Evolutionary conservation across 2,113 vertebrate genomes (phyloP).

Genomic region (Tiliqua scincoides): DNA sequence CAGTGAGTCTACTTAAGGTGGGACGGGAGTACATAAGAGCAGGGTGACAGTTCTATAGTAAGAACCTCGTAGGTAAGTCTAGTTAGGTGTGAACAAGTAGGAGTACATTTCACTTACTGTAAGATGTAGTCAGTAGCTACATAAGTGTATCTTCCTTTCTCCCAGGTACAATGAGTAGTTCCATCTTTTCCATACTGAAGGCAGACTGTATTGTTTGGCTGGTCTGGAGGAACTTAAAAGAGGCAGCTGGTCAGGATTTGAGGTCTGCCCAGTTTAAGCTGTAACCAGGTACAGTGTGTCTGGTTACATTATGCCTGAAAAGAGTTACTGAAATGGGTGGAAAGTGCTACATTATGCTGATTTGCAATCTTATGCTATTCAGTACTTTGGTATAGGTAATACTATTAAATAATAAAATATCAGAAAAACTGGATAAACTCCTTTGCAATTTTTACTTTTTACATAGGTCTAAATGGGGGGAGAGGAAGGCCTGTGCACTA

Average conservation of each 20-base stretch:
- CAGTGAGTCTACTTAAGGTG: not conserved
- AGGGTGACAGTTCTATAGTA: not conserved
- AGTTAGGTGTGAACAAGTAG: not conserved
- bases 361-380: not conserved
- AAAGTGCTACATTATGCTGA: not conserved
- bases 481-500: not conserved
- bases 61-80: not conserved
- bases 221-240: conserved; percentile 72
- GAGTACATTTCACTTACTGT: conserved; percentile 60
- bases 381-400: not conserved
- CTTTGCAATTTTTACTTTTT: not conserved
- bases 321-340: not conserved
- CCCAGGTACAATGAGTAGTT: conserved; percentile 70
- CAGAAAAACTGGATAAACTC: not conserved
- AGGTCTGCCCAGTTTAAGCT: not conserved
- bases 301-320: not conserved
- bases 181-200: conserved; percentile 64
- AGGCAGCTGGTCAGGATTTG: not conserved
- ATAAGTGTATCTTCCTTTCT: conserved; percentile 62
- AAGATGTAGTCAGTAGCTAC: conserved; percentile 49
- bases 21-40: not conserved
- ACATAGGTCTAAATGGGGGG: not conserved
- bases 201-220: conserved; percentile 72
- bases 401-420: not conserved
- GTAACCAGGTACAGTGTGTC: not conserved